These are phyloP conservation scores for Melanotaenia boesemani DNA, from an alignment of 2,797 vertebrate species.

Conservation along the genomic window DNA sequence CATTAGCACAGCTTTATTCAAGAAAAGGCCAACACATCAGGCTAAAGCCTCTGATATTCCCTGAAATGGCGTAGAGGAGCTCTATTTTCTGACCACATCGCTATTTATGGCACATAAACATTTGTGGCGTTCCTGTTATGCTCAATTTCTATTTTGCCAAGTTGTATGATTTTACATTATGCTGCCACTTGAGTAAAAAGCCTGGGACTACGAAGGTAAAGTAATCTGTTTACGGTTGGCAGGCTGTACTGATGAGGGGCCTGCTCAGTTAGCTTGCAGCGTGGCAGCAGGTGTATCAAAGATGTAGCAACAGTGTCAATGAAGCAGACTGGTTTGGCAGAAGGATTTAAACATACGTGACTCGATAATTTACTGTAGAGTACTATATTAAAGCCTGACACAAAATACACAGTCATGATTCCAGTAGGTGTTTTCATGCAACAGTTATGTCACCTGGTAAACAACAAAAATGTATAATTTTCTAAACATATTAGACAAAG, in stretches of 20 bases:
- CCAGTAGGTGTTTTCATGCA: not conserved
- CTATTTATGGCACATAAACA: not conserved
- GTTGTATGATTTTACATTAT: not conserved
- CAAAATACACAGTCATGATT: not conserved
- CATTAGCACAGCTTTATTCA: constrained; percentile 15
- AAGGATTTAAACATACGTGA: not conserved
- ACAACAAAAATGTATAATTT: not conserved
- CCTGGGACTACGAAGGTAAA: not conserved
- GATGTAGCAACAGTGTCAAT: constrained; percentile 5
- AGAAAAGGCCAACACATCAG: constrained; percentile 49
- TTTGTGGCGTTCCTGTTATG: accelerated
- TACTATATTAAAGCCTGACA: not conserved
- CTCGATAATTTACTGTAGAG: not conserved
- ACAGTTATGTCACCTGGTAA: not conserved
- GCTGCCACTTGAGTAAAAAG: not conserved
- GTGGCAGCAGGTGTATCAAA: constrained; percentile 30
- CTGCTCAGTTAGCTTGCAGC: constrained; percentile 25
- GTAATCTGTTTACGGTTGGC: constrained; percentile 36
- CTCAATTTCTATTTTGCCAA: not conserved
- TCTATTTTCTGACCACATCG: constrained; percentile 28
- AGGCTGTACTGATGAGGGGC: constrained; percentile 26
- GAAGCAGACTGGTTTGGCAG: not conserved
- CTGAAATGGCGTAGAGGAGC: constrained; percentile 69
- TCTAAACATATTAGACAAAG: not conserved
- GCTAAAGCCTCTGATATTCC: constrained; percentile 42